Conservation (phyloP, 2,113 vertebrate genomes). For the Bagarius yarrelli region DNA sequence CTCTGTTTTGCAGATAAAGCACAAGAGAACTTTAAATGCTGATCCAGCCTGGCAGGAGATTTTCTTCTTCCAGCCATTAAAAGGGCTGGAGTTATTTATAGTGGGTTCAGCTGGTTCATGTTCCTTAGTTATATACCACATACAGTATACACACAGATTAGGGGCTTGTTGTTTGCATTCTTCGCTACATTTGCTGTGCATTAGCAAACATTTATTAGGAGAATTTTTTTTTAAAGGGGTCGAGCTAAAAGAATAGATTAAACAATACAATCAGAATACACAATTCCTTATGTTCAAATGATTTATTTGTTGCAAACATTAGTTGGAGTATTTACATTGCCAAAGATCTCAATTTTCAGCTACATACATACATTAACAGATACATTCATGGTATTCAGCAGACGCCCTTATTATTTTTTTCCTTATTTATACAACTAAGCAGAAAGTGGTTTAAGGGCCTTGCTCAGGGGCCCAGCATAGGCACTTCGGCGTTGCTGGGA, state of each 20-base stretch:
- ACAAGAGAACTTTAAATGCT: constrained; percentile 68
- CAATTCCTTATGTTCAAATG: not conserved
- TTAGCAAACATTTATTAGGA: not conserved
- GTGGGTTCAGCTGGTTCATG: constrained; percentile 70
- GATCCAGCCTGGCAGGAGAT: constrained; percentile 65
- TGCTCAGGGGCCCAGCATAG: too few relatives aligned
- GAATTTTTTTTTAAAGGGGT: not conserved
- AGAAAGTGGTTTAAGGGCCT: too few relatives aligned
- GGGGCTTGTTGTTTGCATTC: not conserved
- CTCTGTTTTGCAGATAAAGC: constrained; percentile 38
- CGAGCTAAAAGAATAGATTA: not conserved
- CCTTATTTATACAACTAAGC: too few relatives aligned
- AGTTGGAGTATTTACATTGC: not conserved
- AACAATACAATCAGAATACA: not conserved
- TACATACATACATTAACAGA: too few relatives aligned
- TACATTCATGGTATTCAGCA: too few relatives aligned
- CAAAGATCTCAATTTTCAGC: not conserved
- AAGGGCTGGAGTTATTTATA: constrained; percentile 69
- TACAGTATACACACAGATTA: not conserved
- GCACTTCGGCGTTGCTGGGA: too few relatives aligned
- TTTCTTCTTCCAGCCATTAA: constrained; percentile 66
- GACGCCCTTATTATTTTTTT: too few relatives aligned
- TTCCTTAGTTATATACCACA: constrained; percentile 43
- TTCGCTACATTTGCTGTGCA: not conserved
- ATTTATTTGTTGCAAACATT: too few relatives aligned